Percentiles rank a stretch among this genome's conserved stretches.
Evolutionary conservation across 2,888 invertebrate species (phyloP).

Genomic region (Epirrhoe alternata): DNA sequence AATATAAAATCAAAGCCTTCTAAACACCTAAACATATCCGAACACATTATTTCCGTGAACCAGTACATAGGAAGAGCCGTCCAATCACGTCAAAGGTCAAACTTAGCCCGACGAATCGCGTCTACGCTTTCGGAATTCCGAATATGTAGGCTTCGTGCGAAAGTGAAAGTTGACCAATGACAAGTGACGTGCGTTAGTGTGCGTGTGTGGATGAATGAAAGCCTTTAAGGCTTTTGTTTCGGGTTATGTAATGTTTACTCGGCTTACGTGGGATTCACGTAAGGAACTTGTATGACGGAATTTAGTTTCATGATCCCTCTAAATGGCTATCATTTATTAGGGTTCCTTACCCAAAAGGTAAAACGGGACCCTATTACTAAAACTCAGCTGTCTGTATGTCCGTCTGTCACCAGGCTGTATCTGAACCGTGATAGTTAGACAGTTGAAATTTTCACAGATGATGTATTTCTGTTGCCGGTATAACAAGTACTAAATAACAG

Average conservation of each 20-base stretch:
- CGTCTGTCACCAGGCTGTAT: no score
- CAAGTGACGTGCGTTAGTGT: conserved; percentile 60
- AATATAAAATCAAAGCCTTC: conserved; percentile 44
- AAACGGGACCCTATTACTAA: no score
- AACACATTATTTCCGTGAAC: conserved; percentile 46
- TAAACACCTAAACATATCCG: conserved; percentile 42
- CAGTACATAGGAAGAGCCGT: conserved; percentile 43
- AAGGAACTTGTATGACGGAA: conserved; percentile 8
- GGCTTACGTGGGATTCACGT: conserved; percentile 18
- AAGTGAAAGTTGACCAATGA: conserved; percentile 81
- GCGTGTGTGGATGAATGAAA: conserved; percentile 55
- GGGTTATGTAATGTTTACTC: conserved; percentile 36
- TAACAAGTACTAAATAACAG: no score
- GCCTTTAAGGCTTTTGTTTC: conserved; percentile 41
- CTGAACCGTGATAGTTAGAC: no score
- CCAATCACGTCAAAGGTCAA: conserved; percentile 79
- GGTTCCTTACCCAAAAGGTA: no score
- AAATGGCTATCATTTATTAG: not conserved
- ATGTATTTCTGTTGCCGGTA: no score
- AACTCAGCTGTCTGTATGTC: no score
- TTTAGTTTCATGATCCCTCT: conserved; percentile 5
- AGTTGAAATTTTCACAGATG: no score
- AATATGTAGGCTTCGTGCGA: conserved; percentile 80
- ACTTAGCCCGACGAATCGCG: conserved; percentile 67
- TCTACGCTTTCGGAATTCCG: conserved; percentile 65